Percentiles rank a stretch among this genome's conserved stretches.
These are phyloP conservation scores for Actenoides lindsayi DNA, from an alignment of 2,113 vertebrate genomes.

Conservation along the genomic window DNA sequence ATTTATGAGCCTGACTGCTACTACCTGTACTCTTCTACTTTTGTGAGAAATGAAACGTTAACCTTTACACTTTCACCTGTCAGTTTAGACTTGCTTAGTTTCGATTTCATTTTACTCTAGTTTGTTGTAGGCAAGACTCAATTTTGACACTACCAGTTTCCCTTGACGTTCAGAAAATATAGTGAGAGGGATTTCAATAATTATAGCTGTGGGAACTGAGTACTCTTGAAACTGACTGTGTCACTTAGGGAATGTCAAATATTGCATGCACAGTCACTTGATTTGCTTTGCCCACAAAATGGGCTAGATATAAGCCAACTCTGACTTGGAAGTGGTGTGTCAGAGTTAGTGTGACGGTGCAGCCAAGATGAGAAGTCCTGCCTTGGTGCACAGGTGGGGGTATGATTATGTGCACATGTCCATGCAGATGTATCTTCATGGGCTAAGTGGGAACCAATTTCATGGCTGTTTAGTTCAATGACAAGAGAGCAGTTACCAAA, in stretches of 20 bases:
- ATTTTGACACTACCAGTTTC: not conserved
- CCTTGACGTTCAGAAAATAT: not conserved
- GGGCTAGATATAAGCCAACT: not conserved
- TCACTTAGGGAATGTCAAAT: not conserved
- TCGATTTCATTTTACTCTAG: not conserved
- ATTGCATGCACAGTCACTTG: not conserved
- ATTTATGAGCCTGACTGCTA: conserved; percentile 57
- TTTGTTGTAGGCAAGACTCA: not conserved
- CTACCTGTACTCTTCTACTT: conserved; percentile 22
- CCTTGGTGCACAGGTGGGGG: not conserved
- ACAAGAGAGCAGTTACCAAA: not conserved
- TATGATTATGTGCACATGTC: not conserved
- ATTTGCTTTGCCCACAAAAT: not conserved
- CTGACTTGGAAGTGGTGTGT: rapidly evolving
- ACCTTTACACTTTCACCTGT: not conserved
- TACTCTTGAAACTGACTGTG: not conserved
- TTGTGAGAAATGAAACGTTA: conserved; percentile 30
- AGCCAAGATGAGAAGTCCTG: not conserved
- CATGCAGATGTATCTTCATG: not conserved
- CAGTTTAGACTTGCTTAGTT: not conserved
- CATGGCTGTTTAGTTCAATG: not conserved
- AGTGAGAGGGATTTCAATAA: not conserved
- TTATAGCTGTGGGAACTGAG: not conserved
- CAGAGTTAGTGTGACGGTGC: not conserved
- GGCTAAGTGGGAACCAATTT: not conserved